These are phyloP conservation scores for Zonitis immaculata DNA, from an alignment of 2,888 invertebrate genomes.

Conservation along the genomic window DNA sequence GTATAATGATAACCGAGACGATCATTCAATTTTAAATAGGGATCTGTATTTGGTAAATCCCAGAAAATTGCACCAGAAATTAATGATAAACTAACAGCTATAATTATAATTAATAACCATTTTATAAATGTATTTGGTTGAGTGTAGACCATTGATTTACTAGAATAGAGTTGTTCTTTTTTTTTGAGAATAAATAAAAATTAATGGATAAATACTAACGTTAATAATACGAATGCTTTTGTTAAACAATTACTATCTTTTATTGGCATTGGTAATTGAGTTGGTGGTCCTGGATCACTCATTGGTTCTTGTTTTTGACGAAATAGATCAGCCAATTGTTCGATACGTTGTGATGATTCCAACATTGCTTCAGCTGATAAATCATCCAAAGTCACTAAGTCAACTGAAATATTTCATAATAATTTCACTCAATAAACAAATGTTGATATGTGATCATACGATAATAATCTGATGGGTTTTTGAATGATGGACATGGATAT, in stretches of 20 bases:
- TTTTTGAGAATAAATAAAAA: constrained; percentile 28
- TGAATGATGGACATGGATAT: constrained; percentile 93
- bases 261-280: constrained; percentile 64
- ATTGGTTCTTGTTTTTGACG: constrained; percentile 62
- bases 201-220: constrained; percentile 51
- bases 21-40: constrained; percentile 68
- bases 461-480: constrained; percentile 96
- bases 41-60: constrained; percentile 76
- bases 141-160: constrained; percentile 70
- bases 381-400: constrained; percentile 89
- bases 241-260: constrained; percentile 60
- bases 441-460: too few relatives aligned
- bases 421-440: too few relatives aligned
- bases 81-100: constrained; percentile 77
- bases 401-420: constrained; percentile 59
- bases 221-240: constrained; percentile 66
- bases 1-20: constrained; percentile 84
- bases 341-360: constrained; percentile 90
- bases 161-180: too few relatives aligned
- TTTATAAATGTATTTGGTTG: constrained; percentile 80
- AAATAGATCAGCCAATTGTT: constrained; percentile 80
- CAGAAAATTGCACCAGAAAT: constrained; percentile 84
- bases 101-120: constrained; percentile 71
- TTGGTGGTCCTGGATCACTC: constrained; percentile 73
- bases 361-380: constrained; percentile 90